Evolutionary conservation across 2,888 invertebrate species (phyloP).

Genomic region (Oithona nana): DNA sequence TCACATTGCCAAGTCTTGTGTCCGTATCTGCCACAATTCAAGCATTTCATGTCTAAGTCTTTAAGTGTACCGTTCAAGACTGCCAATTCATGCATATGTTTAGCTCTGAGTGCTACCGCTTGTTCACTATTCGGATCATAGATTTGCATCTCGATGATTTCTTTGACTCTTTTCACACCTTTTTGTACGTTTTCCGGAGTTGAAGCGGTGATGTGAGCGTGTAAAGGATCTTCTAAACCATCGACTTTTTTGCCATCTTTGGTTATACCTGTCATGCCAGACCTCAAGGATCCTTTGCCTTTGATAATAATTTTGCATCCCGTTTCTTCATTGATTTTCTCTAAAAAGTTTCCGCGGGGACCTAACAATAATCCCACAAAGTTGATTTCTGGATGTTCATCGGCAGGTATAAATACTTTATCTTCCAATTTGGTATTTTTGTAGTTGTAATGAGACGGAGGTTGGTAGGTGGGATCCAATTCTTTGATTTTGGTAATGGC

Average conservation of each 20-base stretch:
- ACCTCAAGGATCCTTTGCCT: conserved; percentile 3
- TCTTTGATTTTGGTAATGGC: conserved; percentile 10
- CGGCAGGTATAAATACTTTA: conserved; percentile 1
- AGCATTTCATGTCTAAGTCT: conserved; percentile 2
- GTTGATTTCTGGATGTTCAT: conserved; percentile 7
- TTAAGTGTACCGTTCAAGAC: conserved; percentile 3
- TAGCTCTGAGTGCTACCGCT: conserved; percentile 1
- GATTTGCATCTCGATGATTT: conserved; percentile 1
- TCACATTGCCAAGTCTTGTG: conserved; percentile 13
- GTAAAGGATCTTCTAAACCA: conserved; percentile 2
- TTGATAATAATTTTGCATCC: conserved; percentile 9
- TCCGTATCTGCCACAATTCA: conserved; percentile 7
- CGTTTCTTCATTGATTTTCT: neutral
- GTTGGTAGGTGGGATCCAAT: conserved; percentile 10
- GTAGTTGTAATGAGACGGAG: neutral
- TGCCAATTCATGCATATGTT: conserved; percentile 9
- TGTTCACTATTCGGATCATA: conserved; percentile 2
- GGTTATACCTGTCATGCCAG: conserved; percentile 6
- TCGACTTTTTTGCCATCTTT: conserved; percentile 8
- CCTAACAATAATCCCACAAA: conserved; percentile 7
- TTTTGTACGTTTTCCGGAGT: conserved; percentile 10
- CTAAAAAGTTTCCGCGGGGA: neutral
- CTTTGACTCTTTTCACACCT: neutral
- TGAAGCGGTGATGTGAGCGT: conserved; percentile 4
- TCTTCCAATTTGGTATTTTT: conserved; percentile 8